These are phyloP conservation scores for Rhinoraja longicauda DNA, from an alignment of 2,797 vertebrate genomes.

Conservation along the genomic window DNA sequence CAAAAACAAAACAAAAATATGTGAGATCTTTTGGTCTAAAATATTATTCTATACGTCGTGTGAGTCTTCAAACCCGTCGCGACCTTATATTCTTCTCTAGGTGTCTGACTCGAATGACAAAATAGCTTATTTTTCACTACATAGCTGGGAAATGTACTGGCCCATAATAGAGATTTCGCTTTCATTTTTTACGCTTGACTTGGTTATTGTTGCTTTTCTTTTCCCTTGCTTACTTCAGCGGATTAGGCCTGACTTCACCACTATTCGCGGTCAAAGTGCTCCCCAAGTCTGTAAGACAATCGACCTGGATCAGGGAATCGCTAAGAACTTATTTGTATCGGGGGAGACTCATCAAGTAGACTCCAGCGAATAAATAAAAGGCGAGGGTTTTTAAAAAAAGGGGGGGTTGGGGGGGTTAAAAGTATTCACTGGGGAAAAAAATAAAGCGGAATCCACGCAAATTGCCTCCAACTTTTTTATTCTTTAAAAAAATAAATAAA, in stretches of 20 bases:
- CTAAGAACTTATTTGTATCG: slow-evolving; percentile 75
- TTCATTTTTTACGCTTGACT: slow-evolving; percentile 99
- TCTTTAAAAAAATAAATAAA: slow-evolving; percentile 51
- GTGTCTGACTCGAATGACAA: slow-evolving; percentile 98
- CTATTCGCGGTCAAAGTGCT: slow-evolving; percentile 92
- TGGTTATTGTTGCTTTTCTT: slow-evolving; percentile 99
- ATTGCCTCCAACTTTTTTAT: slow-evolving; percentile 68
- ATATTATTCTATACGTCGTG: slow-evolving; percentile 92
- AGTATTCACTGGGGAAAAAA: slow-evolving; percentile 68
- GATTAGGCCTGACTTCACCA: slow-evolving; percentile 99
- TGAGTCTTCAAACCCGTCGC: slow-evolving; percentile 93
- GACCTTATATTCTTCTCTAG: slow-evolving; percentile 89
- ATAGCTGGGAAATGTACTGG: slow-evolving; percentile 94
- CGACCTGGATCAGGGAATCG: slow-evolving; percentile 89
- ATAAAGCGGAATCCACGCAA: slow-evolving; percentile 58
- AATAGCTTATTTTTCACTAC: slow-evolving; percentile 92
- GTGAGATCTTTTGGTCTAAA: slow-evolving; percentile 79
- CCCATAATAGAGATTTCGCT: slow-evolving; percentile 99
- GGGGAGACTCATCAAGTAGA: slow-evolving; percentile 74
- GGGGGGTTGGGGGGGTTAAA: slow-evolving; percentile 57
- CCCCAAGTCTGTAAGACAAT: slow-evolving; percentile 90
- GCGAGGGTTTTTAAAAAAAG: slow-evolving; percentile 42
- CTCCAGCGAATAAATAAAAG: slow-evolving; percentile 63
- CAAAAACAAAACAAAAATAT: slow-evolving; percentile 45
- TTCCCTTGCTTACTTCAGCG: slow-evolving; percentile 95